phyloP scores from a whole-genome alignment of 1,140 invertebrate species.

The Drosophila sproati region DNA sequence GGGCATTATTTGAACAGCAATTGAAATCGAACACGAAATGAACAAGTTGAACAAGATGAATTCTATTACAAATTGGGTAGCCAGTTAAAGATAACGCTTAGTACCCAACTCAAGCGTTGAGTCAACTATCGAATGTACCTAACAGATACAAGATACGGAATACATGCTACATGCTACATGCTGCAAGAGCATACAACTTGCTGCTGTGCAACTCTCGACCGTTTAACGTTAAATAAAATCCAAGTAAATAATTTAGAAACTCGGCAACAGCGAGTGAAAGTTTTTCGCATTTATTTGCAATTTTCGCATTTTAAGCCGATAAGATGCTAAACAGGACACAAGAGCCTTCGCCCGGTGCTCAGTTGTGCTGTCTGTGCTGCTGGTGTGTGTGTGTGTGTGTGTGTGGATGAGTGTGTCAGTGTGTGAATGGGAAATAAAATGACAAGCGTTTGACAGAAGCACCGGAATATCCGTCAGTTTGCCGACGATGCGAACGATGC shows the following conservation, averaged over 20 bases:
- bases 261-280: constrained; percentile 38
- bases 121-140: constrained; percentile 54
- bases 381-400: constrained; percentile 5
- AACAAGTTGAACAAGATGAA: constrained; percentile 20
- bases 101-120: constrained; percentile 11
- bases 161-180: neutral
- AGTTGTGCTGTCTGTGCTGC: too few species aligned
- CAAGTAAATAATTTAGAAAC: constrained; percentile 77
- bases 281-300: constrained; percentile 76
- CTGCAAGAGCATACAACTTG: constrained; percentile 6
- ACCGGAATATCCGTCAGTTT: constrained; percentile 81
- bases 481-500: constrained; percentile 72
- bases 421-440: constrained; percentile 65
- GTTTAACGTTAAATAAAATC: constrained; percentile 78
- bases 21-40: constrained; percentile 57
- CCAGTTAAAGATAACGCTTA: constrained; percentile 23
- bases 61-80: constrained; percentile 7
- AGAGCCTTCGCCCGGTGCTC: neutral
- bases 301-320: constrained; percentile 82
- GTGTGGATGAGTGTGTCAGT: neutral
- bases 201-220: constrained; percentile 40
- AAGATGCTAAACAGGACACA: constrained; percentile 53
- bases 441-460: constrained; percentile 81
- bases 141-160: constrained; percentile 15
- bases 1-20: constrained; percentile 64